Base-by-base conservation (phyloP, 2,113 vertebrate species). In the Meles meles region DNA sequence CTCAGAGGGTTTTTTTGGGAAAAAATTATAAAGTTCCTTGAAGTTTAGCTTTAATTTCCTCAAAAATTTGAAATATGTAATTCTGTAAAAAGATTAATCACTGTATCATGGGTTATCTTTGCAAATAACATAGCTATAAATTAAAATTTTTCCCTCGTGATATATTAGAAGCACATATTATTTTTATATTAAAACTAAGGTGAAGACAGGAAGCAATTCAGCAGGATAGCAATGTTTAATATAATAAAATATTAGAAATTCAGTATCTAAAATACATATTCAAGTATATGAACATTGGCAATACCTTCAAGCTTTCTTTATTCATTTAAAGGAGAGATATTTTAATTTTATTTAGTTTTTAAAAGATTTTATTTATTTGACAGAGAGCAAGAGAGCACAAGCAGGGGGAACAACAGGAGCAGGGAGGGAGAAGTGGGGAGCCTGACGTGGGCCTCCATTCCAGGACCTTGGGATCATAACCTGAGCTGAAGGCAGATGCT, bases 281-380 rank as follows among this genome's bases (percentile, higher is more conserved):
- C 55, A 76, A 1, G 1, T 1, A 94, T 96, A 67, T 52, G 59
- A 61, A 23, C 25, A 61, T 52, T 63, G 71, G 0, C 61, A 84
- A n/a, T 1, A 91, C 57, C 13, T 0, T 52, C 20, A 89, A 20
- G 27, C 39, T 67, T 49, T 61, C 5, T 67, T 7, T n/a, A 55
- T 52, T 97, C 0, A 67, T 93, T 92, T 86, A 20, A 21, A 17
- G 11, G 88, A 34, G 27, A 6, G 1, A 9, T 0, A 0, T 65
- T 31, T n/a, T 67, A 67, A 93, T 93, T 97, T 98, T 1, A 96
- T 97, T 88, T 87, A 95, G 84, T 96, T 98, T 31, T 55, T 11
- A 74, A 69, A 69, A 69, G 0, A n/a, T 69, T 69, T 69, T 69
- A 69, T n/a, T 65, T 65, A 31, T 65, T 65, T 65, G 63, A 65